Conservation (phyloP, 2,888 invertebrate genomes). For the Neria commutata region DNA sequence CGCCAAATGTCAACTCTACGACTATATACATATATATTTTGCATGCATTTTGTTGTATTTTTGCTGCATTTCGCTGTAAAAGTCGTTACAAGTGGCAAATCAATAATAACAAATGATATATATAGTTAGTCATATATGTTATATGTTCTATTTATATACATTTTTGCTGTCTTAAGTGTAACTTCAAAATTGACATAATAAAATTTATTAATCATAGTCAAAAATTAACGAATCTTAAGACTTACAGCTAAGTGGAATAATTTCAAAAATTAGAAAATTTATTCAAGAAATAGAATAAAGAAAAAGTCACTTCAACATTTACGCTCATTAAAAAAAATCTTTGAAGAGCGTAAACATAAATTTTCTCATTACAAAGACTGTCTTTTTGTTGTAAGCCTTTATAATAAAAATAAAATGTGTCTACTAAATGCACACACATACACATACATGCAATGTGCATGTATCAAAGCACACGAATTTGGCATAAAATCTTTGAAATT, state of each 20-base stretch:
- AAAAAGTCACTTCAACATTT: background rate
- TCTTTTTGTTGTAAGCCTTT: constrained; percentile 44
- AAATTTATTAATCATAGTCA: background rate
- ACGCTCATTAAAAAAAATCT: background rate
- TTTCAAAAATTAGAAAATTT: background rate
- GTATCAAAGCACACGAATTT: constrained; percentile 33
- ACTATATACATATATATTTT: too few relatives aligned
- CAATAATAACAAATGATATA: too few relatives aligned
- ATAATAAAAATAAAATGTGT: background rate
- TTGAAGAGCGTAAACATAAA: background rate
- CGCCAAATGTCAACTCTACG: too few relatives aligned
- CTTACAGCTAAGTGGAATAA: background rate
- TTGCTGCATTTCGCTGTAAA: too few relatives aligned
- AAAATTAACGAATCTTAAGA: background rate
- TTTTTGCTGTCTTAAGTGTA: background rate
- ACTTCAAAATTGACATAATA: too few relatives aligned
- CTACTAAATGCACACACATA: constrained; percentile 40
- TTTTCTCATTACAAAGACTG: constrained; percentile 44
- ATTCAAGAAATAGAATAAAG: background rate
- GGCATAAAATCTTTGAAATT: constrained; percentile 46
- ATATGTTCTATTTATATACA: too few relatives aligned
- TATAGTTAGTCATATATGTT: too few relatives aligned
- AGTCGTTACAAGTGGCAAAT: too few relatives aligned
- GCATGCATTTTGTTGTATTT: too few relatives aligned
- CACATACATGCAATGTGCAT: constrained; percentile 23